These are phyloP conservation scores for Botia almorhae DNA, from an alignment of 2,797 vertebrate species.

Conservation along the genomic window DNA sequence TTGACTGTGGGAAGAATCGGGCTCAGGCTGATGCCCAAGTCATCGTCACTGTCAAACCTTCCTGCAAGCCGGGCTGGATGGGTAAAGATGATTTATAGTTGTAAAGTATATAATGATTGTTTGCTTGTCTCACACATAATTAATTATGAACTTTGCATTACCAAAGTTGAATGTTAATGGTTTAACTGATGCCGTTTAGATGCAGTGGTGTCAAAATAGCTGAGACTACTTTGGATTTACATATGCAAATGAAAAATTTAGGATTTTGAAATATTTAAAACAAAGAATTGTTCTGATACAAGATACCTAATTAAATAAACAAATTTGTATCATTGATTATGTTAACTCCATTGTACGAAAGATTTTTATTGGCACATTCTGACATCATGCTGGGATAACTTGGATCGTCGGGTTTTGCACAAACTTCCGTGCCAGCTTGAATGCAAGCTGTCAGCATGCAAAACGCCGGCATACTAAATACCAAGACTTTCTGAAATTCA, in stretches of 20 bases:
- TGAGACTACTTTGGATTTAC: background rate
- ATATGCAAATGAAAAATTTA: background rate
- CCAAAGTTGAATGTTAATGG: no score
- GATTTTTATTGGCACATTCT: background rate
- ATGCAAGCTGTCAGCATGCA: background rate
- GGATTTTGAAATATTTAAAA: background rate
- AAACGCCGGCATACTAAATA: background rate
- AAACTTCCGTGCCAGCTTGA: background rate
- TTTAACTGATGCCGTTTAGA: no score
- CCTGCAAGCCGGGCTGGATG: slow-evolving; percentile 98
- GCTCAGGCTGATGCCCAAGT: slow-evolving; percentile 95
- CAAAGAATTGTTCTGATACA: background rate
- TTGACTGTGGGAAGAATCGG: slow-evolving; percentile 97
- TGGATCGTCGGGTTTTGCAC: background rate
- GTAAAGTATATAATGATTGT: background rate
- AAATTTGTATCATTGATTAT: background rate
- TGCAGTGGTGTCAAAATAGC: background rate
- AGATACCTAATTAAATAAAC: background rate
- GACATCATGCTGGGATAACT: background rate
- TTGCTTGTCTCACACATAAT: background rate
- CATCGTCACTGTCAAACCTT: slow-evolving; percentile 95
- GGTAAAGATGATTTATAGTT: slow-evolving; percentile 75
- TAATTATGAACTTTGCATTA: no score
- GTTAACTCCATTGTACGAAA: background rate
- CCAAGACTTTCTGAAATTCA: background rate